These are phyloP conservation scores for Xiphias gladius DNA, from an alignment of 2,113 vertebrate genomes.

Conservation along the genomic window DNA sequence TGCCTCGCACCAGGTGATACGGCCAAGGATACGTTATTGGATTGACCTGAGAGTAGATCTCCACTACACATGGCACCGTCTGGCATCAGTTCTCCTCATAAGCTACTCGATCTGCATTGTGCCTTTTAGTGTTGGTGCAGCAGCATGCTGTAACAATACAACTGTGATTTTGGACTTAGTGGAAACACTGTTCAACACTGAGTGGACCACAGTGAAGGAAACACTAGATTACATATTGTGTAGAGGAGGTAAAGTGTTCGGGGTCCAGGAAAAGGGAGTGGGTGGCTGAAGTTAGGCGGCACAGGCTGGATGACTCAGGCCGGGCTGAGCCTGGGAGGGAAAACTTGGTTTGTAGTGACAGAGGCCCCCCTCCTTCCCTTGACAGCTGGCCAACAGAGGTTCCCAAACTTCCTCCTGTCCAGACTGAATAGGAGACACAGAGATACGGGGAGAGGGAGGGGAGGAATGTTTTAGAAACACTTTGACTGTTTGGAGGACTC, in stretches of 20 bases:
- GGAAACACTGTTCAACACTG: background rate
- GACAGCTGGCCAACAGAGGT: slow-evolving; percentile 74
- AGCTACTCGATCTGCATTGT: slow-evolving; percentile 13
- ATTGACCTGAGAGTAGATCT: slow-evolving; percentile 18
- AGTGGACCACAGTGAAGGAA: slow-evolving; percentile 9
- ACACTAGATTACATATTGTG: slow-evolving; percentile 38
- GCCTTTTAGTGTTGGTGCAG: slow-evolving; percentile 9
- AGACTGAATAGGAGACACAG: slow-evolving; percentile 55
- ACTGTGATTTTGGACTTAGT: slow-evolving; percentile 25
- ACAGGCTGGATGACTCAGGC: background rate
- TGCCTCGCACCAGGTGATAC: background rate
- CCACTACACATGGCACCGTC: background rate
- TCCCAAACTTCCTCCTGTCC: slow-evolving; percentile 69
- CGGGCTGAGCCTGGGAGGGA: slow-evolving; percentile 13
- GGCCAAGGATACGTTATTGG: background rate
- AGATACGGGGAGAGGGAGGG: slow-evolving; percentile 15
- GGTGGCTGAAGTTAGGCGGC: slow-evolving; percentile 29
- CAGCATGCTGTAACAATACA: slow-evolving; percentile 9
- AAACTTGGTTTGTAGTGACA: slow-evolving; percentile 41
- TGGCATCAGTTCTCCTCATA: slow-evolving; percentile 13
- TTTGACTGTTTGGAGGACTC: background rate
- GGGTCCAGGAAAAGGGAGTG: slow-evolving; percentile 40
- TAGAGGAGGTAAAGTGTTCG: background rate
- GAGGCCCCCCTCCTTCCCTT: slow-evolving; percentile 34
- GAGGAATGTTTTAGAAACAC: slow-evolving; percentile 21